Evolutionary conservation across 1,140 invertebrate species (phyloP).

Genomic region (Dendroctonus valens): DNA sequence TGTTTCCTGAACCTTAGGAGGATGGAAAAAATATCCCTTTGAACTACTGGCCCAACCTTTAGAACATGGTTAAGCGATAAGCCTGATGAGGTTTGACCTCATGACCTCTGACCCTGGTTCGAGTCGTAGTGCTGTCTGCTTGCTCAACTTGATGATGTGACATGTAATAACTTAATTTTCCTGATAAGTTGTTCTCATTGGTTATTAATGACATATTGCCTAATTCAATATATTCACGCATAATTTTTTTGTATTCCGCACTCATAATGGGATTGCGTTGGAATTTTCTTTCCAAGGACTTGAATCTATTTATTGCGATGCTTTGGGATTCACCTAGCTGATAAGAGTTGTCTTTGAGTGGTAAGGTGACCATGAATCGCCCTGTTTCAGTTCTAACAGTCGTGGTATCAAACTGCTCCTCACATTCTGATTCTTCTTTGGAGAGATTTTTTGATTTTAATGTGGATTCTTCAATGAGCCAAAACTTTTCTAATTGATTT

Average conservation of each 20-base stretch:
- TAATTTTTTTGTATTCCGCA: neutral
- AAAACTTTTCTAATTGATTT: conserved; percentile 24
- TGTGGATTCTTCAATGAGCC: conserved; percentile 21
- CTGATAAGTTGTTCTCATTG: neutral
- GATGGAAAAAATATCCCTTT: conserved; percentile 43
- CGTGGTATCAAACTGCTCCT: conserved; percentile 27
- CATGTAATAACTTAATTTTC: conserved; percentile 41
- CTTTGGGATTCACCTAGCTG: conserved; percentile 25
- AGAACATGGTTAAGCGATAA: conserved; percentile 42
- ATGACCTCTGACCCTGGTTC: conserved; percentile 44
- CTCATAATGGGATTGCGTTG: neutral
- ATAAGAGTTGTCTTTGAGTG: conserved; percentile 18
- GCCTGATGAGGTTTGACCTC: conserved; percentile 19
- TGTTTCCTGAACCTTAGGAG: conserved; percentile 42
- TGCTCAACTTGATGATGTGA: conserved; percentile 51
- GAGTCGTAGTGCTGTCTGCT: conserved; percentile 42
- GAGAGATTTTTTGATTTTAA: conserved; percentile 5
- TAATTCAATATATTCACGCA: neutral
- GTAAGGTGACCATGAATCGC: conserved; percentile 32
- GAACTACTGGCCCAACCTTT: conserved; percentile 41
- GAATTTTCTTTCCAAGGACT: neutral
- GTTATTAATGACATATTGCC: conserved; percentile 4
- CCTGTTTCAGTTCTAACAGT: conserved; percentile 13
- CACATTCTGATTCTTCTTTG: conserved; percentile 19
- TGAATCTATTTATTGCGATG: conserved; percentile 8